Evolutionary conservation across 1,140 invertebrate genomes (phyloP), one percentile per base, ranked within the genome.

Genomic region (Pseudoatta argentina): DNA sequence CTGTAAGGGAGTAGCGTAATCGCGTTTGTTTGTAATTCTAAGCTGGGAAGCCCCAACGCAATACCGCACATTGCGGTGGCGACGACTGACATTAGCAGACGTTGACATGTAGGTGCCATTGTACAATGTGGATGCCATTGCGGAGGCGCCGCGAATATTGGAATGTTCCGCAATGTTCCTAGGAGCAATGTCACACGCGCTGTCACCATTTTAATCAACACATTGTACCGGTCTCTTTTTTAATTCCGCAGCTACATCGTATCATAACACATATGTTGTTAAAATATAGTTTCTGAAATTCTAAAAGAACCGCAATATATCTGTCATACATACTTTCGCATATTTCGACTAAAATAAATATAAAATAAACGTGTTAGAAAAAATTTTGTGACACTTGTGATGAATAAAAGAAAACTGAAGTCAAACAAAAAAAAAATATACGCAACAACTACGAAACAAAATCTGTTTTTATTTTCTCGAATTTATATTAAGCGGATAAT

Each of bases 11-110:
- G 88, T 89, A 89, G 81, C 86, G 87, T 93, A 93, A 93, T 93
- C 92, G 92, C 87, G 89, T 93, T 93, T 93, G 91, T 92, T 91
- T 92, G 93, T 93, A 93, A 93, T 93, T 92, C 92, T 92, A 93
- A 93, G 91, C 92, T 87, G 83, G 75, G 92, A 93, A 93, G 92
- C 92, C 92, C 90, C 75, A 67, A 71, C 85, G 86, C 85, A 72
- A 89, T 88, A 91, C 83, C 88, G 85, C 90, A 85, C 85, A 67
- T 73, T 78, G 89, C 85, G 88, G 88, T 89, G 57, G 82, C 73
- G 61, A 48, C 82, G 61, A 66, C 82, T 85, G 72, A 85, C 73
- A 78, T 78, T 78, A 78, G 82, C 82, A 78, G 75, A 85, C 71
- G 72, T 85, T 85, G 73, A 75, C 82, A 63, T 78, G 82, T 78